A percentile compares a stretch with the other conserved stretches of the same genome.
Evolutionary conservation across 2,797 vertebrate genomes (phyloP).

Genomic region (Pantherophis vulpinus): DNA sequence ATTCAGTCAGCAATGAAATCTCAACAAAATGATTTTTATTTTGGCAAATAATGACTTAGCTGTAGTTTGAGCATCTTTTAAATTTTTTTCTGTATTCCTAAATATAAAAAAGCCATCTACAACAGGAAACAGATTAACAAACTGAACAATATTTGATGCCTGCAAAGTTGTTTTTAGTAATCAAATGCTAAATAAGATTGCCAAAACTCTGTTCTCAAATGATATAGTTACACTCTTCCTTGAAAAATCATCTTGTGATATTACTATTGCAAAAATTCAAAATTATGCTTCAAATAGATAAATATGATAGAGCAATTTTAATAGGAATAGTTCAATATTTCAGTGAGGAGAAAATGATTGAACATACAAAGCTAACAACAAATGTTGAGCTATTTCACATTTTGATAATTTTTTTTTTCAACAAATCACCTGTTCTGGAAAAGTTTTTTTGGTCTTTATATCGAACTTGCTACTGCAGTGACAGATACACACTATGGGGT

Average conservation of each 20-base stretch:
- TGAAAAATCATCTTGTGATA: not conserved
- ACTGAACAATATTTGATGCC: not conserved
- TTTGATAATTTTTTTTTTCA: not conserved
- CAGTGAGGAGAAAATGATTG: not conserved
- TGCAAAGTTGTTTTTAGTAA: not conserved
- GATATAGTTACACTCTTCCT: not conserved
- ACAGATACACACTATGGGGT: not conserved
- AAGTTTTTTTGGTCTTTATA: not conserved
- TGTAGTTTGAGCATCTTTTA: not conserved
- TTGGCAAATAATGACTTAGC: not conserved
- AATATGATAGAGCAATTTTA: not conserved
- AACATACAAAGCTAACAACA: not conserved
- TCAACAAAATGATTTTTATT: not conserved
- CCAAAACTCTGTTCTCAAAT: not conserved
- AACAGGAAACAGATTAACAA: not conserved
- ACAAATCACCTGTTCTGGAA: not conserved
- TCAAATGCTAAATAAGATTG: not conserved
- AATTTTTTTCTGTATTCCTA: not conserved
- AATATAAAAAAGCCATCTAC: not conserved
- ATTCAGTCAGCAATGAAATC: not conserved
- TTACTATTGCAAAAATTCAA: not conserved
- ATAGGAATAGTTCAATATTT: not conserved
- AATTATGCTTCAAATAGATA: not conserved
- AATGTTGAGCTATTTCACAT: not conserved
- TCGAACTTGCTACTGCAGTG: not conserved